phyloP scores from a whole-genome alignment of 1,140 invertebrate genomes.

The Ips typographus region DNA sequence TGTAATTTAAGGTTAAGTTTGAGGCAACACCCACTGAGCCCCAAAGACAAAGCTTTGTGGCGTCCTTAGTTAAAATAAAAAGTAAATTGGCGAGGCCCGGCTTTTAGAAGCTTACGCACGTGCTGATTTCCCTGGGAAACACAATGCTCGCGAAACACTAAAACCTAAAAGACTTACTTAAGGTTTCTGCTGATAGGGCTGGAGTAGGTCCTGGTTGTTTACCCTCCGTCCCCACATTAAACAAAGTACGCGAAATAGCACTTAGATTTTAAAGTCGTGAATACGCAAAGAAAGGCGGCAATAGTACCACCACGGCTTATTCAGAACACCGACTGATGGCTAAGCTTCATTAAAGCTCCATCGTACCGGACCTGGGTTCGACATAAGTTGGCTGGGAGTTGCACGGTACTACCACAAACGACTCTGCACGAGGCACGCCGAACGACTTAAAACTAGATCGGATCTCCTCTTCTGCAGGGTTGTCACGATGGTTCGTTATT shows the following conservation, averaged over 20 bases:
- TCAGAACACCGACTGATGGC: slow-evolving; percentile 33
- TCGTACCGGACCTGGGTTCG: slow-evolving; percentile 29
- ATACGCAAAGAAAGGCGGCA: neutral
- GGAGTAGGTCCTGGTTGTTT: slow-evolving; percentile 2
- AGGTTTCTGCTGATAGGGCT: slow-evolving; percentile 11
- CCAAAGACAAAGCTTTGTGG: no score
- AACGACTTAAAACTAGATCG: slow-evolving; percentile 32
- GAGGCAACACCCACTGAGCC: no score
- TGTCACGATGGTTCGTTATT: slow-evolving; percentile 10
- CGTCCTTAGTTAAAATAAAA: neutral
- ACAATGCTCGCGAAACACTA: neutral
- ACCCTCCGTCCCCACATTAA: slow-evolving; percentile 24
- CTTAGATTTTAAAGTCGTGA: slow-evolving; percentile 10
- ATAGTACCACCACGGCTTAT: slow-evolving; percentile 14
- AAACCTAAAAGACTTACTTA: slow-evolving; percentile 19
- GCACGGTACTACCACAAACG: neutral
- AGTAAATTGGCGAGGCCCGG: slow-evolving; percentile 14
- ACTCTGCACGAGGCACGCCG: slow-evolving; percentile 22
- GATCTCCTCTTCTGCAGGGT: slow-evolving; percentile 24
- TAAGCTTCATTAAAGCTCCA: slow-evolving; percentile 25
- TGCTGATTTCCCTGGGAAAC: slow-evolving; percentile 22
- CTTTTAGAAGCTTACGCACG: slow-evolving; percentile 24
- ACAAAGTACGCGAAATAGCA: slow-evolving; percentile 19
- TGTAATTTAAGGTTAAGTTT: no score
- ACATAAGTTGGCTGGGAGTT: slow-evolving; percentile 29